phyloP scores from a whole-genome alignment of 2,113 vertebrate species.

The Spizaetus ornatus region DNA sequence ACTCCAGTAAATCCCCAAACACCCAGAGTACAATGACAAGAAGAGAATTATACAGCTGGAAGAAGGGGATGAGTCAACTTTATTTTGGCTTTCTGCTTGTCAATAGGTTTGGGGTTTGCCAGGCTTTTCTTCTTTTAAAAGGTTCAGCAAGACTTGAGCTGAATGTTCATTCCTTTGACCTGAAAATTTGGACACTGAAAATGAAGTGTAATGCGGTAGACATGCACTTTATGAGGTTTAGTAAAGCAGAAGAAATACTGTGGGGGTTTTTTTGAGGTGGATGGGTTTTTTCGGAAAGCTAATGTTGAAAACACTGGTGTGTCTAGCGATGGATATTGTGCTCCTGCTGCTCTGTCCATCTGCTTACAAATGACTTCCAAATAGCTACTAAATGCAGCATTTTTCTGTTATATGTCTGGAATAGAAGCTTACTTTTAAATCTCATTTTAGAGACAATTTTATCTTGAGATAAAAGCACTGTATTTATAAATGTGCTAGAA shows the following conservation, averaged over 20 bases:
- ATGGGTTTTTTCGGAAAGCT: background rate
- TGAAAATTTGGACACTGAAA: background rate
- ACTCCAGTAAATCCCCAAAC: background rate
- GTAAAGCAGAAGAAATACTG: background rate
- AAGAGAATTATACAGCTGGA: background rate
- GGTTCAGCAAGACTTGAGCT: background rate
- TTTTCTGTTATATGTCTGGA: background rate
- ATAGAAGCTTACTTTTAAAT: background rate
- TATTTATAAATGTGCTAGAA: slow-evolving; percentile 29
- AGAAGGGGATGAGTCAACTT: background rate
- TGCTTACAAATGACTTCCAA: slow-evolving; percentile 65
- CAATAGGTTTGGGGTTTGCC: background rate
- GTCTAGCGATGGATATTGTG: background rate
- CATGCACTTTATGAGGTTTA: background rate
- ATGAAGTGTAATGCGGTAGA: background rate
- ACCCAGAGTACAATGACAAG: background rate
- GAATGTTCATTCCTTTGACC: background rate
- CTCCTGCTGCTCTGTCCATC: slow-evolving; percentile 68
- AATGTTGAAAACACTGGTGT: background rate
- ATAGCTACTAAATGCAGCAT: slow-evolving; percentile 54
- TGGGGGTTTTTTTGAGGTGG: background rate
- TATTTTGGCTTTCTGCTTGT: background rate
- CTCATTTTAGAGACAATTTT: slow-evolving; percentile 46
- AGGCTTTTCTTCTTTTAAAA: background rate
- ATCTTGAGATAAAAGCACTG: background rate